A percentile compares a stretch with the other conserved stretches of the same genome.
phyloP scores from a whole-genome alignment of 2,797 vertebrate species.

The Spinus olivaceus region DNA sequence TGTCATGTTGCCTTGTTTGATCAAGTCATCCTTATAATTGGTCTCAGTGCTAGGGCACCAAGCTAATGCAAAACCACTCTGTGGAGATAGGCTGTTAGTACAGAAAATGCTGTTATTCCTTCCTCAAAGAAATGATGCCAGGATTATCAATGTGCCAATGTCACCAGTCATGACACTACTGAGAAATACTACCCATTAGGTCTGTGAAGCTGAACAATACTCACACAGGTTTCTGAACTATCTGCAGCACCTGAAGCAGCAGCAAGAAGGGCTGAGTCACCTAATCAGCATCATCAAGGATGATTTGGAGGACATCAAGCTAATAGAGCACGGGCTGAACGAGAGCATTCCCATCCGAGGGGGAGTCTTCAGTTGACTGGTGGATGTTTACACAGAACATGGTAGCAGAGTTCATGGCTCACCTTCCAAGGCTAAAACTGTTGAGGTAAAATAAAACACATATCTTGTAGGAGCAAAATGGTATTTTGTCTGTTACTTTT shows the following conservation, averaged over 20 bases:
- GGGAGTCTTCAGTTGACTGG: slow-evolving; percentile 85
- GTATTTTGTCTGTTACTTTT: slow-evolving; percentile 29
- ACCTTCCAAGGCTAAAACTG: slow-evolving; percentile 57
- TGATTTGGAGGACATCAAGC: slow-evolving; percentile 95
- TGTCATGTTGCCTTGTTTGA: background rate
- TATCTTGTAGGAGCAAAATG: background rate
- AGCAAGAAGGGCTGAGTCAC: slow-evolving; percentile 95
- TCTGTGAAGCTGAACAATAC: background rate
- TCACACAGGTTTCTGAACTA: background rate
- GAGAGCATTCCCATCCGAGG: slow-evolving; percentile 89
- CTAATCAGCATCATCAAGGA: slow-evolving; percentile 96
- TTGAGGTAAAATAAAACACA: slow-evolving; percentile 40
- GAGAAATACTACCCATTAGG: background rate
- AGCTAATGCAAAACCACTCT: background rate
- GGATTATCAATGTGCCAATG: background rate
- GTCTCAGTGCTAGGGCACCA: background rate
- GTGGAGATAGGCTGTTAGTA: background rate
- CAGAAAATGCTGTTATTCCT: background rate
- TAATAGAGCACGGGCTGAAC: slow-evolving; percentile 91
- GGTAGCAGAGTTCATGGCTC: background rate
- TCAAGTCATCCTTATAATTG: background rate
- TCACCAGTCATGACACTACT: background rate
- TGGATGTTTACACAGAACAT: background rate
- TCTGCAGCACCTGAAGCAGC: slow-evolving; percentile 92
- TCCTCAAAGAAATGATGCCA: background rate